A percentile compares a stretch with the other conserved stretches of the same genome.
These are phyloP conservation scores for Balearica regulorum DNA, from an alignment of 2,797 vertebrate species.

Conservation along the genomic window DNA sequence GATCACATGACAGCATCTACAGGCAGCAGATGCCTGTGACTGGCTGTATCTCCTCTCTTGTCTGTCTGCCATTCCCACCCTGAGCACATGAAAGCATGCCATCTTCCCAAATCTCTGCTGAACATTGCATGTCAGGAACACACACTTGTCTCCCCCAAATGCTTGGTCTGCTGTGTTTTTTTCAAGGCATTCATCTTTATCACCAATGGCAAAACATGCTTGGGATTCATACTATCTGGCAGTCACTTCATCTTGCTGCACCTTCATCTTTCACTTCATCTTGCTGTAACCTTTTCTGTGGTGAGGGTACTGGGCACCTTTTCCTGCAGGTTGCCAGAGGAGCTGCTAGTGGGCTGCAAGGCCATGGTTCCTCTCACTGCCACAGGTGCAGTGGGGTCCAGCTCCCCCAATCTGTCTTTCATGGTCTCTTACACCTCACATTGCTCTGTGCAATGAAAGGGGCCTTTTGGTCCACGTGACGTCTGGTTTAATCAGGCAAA, in stretches of 20 bases:
- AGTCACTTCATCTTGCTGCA: neutral
- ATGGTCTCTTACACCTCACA: neutral
- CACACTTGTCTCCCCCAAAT: neutral
- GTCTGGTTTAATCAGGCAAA: neutral
- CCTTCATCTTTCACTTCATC: neutral
- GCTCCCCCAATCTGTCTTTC: neutral
- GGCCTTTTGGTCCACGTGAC: neutral
- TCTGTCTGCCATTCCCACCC: neutral
- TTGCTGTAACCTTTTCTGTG: neutral
- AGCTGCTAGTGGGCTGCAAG: neutral
- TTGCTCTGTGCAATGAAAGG: neutral
- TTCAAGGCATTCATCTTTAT: neutral
- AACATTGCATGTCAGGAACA: rapidly evolving
- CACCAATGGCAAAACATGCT: neutral
- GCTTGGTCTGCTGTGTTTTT: neutral
- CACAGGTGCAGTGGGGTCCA: neutral
- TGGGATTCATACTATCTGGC: neutral
- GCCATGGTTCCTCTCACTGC: neutral
- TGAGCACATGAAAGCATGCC: rapidly evolving
- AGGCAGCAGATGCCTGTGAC: neutral
- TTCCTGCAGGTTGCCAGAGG: neutral
- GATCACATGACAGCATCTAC: neutral
- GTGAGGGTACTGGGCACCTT: neutral
- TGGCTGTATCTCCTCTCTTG: neutral
- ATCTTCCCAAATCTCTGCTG: neutral